phyloP scores from a whole-genome alignment of 2,113 vertebrate species.

The Paracyprichromis sp. region DNA sequence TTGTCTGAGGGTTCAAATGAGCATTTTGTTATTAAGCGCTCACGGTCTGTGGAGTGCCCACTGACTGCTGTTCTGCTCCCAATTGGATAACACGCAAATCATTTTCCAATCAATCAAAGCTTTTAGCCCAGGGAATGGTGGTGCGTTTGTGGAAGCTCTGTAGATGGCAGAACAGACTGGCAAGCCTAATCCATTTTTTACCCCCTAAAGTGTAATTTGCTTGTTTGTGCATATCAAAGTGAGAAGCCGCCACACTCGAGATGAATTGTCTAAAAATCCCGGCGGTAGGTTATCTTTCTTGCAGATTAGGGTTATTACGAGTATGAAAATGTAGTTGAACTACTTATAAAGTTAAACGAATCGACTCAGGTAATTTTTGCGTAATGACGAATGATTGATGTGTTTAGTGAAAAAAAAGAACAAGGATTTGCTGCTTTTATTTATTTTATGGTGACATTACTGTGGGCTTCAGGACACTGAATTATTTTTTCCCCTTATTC shows the following conservation, averaged over 20 bases:
- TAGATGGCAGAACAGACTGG: neutral
- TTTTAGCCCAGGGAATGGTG: neutral
- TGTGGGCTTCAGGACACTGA: neutral
- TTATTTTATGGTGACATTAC: neutral
- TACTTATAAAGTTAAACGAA: neutral
- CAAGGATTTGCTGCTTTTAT: neutral
- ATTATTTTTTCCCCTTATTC: neutral
- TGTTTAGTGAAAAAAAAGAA: neutral
- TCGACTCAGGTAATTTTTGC: neutral
- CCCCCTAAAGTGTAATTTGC: neutral
- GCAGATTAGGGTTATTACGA: neutral
- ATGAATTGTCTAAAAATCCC: neutral
- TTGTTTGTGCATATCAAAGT: neutral
- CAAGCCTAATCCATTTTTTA: neutral
- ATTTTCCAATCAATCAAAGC: constrained; percentile 3
- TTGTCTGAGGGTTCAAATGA: neutral
- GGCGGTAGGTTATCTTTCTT: neutral
- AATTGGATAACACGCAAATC: neutral
- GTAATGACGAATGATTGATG: neutral
- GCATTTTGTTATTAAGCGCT: rapidly evolving
- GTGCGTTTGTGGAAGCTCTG: neutral
- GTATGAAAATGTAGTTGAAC: neutral
- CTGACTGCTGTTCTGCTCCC: neutral
- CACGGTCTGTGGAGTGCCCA: neutral
- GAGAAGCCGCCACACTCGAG: neutral